phyloP scores from a whole-genome alignment of 2,797 vertebrate genomes.

The Squalus acanthias region DNA sequence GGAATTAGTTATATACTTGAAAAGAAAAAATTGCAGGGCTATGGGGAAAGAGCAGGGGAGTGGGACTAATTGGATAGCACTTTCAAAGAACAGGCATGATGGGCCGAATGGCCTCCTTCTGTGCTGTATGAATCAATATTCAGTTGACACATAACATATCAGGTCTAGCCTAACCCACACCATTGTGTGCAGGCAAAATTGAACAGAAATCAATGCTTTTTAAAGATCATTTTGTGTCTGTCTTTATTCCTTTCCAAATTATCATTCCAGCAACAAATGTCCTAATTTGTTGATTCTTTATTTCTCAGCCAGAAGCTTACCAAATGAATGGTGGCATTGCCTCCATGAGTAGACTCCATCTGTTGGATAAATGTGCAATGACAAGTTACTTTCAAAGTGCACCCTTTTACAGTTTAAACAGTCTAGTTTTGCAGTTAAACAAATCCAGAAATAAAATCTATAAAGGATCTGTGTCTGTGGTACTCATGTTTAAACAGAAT shows the following conservation, averaged over 20 bases:
- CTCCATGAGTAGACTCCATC: not conserved
- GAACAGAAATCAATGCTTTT: not conserved
- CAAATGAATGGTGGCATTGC: not conserved
- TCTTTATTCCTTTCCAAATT: not conserved
- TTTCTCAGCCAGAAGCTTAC: not conserved
- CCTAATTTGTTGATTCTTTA: not conserved
- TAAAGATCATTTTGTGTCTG: not conserved
- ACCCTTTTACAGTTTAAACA: not conserved
- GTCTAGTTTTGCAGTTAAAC: not conserved
- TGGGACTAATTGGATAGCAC: not conserved
- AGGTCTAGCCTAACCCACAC: not conserved
- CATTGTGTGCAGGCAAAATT: not conserved
- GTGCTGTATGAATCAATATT: not conserved
- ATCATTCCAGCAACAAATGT: not conserved
- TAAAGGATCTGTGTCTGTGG: not conserved
- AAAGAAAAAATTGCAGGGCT: not conserved
- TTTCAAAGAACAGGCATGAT: not conserved
- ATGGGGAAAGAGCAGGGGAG: not conserved
- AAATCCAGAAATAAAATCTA: not conserved
- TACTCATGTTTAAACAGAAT: slow-evolving; percentile 28
- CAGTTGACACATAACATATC: not conserved
- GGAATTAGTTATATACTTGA: not conserved
- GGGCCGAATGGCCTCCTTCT: not conserved
- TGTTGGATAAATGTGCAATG: slow-evolving; percentile 31
- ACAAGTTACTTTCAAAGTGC: not conserved